These are phyloP conservation scores for Drosophila birchii DNA, from an alignment of 2,888 invertebrate species.

Conservation along the genomic window DNA sequence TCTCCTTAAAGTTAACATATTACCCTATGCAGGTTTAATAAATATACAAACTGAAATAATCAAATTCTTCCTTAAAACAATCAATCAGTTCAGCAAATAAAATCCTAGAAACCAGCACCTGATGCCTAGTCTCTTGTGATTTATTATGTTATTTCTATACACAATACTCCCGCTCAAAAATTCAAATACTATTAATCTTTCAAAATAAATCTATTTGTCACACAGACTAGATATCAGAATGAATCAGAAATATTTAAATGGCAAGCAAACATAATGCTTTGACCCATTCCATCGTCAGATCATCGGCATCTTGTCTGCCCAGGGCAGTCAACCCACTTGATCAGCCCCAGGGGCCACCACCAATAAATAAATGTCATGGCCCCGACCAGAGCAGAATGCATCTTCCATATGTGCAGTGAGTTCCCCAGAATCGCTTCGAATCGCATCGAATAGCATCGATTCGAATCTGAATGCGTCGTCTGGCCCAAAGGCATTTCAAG, in stretches of 20 bases:
- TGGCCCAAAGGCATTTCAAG: conserved; percentile 50
- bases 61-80: not conserved
- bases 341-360: conserved; percentile 22
- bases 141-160: not conserved
- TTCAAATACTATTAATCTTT: not conserved
- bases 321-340: conserved; percentile 41
- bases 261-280: conserved; percentile 1
- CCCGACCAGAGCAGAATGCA: conserved; percentile 29
- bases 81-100: not conserved
- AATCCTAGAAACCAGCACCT: not conserved
- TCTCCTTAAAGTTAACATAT: not conserved
- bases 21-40: not conserved
- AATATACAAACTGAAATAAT: not conserved
- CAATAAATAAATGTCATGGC: conserved; percentile 43
- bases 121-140: not conserved
- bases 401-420: conserved; percentile 22
- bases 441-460: conserved; percentile 1
- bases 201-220: conserved; percentile 1
- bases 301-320: conserved; percentile 4
- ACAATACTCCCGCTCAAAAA: not conserved
- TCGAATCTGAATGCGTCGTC: conserved; percentile 7
- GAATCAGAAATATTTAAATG: conserved; percentile 7
- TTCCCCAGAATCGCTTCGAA: conserved; percentile 13
- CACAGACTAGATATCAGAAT: not conserved
- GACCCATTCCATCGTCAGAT: conserved; percentile 2